Conservation (phyloP, 37 sponge, comb jelly and placozoan species). For the Beroe forskalii region DNA sequence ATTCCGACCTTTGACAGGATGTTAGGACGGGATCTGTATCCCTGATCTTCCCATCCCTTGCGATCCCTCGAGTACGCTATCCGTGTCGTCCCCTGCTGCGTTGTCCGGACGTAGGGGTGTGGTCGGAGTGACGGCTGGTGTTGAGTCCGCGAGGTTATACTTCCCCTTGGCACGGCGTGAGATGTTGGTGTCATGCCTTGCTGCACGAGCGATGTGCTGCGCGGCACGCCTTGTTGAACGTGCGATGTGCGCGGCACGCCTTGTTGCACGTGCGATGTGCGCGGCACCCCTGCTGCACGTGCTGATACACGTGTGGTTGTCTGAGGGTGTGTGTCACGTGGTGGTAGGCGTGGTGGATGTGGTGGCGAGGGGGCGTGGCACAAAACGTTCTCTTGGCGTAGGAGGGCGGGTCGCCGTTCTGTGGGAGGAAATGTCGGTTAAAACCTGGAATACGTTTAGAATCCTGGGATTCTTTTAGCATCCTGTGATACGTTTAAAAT, state of each 20-base stretch:
- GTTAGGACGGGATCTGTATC: background rate
- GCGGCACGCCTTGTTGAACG: background rate
- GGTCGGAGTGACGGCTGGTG: background rate
- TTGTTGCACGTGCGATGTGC: constrained; percentile 25
- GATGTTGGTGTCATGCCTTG: too few relatives aligned
- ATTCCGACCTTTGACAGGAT: constrained; percentile 27
- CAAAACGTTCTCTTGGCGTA: constrained; percentile 17
- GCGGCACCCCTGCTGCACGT: constrained; percentile 16
- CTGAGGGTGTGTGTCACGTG: background rate
- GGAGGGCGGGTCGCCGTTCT: background rate
- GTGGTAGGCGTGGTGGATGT: background rate
- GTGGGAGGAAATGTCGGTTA: too few relatives aligned
- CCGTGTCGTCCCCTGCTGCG: too few relatives aligned
- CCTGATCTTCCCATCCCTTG: background rate
- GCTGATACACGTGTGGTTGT: background rate
- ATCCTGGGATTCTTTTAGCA: too few relatives aligned
- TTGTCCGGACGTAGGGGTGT: background rate
- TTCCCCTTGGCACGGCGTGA: background rate
- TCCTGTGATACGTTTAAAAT: too few relatives aligned
- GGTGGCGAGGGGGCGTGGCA: background rate
- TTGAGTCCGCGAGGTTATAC: background rate
- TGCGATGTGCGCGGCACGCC: background rate
- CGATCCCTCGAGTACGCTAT: background rate
- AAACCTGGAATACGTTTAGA: too few relatives aligned
- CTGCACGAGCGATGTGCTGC: background rate